These are phyloP conservation scores for Oppia nitens DNA, from an alignment of 1,140 invertebrate species.

Conservation along the genomic window DNA sequence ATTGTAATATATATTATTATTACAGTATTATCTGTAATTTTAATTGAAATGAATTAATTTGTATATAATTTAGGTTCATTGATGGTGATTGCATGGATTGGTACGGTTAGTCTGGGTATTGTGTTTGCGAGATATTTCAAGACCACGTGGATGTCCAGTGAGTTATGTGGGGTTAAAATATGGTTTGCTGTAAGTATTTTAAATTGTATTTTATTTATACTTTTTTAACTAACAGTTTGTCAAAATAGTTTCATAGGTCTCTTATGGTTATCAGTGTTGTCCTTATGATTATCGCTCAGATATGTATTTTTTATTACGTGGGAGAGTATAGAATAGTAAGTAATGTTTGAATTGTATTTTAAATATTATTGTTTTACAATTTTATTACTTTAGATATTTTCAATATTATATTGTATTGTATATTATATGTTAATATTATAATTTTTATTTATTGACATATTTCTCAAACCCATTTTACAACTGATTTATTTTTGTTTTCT, in stretches of 20 bases:
- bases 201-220: background rate
- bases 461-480: too few species aligned
- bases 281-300: constrained; percentile 53
- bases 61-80: constrained; percentile 31
- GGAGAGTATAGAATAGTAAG: constrained; percentile 45
- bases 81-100: constrained; percentile 81
- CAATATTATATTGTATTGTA: too few species aligned
- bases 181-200: constrained; percentile 51
- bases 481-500: too few species aligned
- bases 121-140: constrained; percentile 76
- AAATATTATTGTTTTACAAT: background rate
- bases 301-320: constrained; percentile 66
- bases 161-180: constrained; percentile 67
- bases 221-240: too few species aligned
- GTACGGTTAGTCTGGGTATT: constrained; percentile 71
- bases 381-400: background rate
- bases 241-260: constrained; percentile 64
- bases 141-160: constrained; percentile 65
- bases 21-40: too few species aligned
- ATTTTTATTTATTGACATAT: too few species aligned
- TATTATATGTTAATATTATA: too few species aligned
- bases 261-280: constrained; percentile 66
- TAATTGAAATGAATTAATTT: background rate
- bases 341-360: constrained; percentile 3
- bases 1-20: too few species aligned